Conservation (phyloP, 2,797 vertebrate genomes). For the Mormyrops attenuatus region DNA sequence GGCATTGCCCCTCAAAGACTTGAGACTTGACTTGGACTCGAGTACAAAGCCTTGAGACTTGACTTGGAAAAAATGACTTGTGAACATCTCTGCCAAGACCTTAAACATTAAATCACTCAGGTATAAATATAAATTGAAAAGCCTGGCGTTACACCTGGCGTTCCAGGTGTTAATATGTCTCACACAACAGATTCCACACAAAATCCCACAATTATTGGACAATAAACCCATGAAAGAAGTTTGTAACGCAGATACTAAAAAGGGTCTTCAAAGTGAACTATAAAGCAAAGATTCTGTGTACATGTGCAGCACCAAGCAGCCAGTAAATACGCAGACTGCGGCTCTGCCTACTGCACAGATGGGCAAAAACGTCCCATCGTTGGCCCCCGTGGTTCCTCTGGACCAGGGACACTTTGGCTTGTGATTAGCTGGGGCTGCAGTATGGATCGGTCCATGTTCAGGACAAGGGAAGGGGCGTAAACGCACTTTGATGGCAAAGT, state of each 20-base stretch:
- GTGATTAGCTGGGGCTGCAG: not conserved
- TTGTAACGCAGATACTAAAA: slow-evolving; percentile 7
- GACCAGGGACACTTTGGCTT: not conserved
- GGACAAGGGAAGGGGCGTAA: not conserved
- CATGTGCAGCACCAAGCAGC: slow-evolving; percentile 45
- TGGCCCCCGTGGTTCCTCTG: too few relatives aligned
- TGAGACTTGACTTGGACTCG: too few relatives aligned
- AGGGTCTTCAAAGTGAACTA: not conserved
- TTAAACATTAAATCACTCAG: slow-evolving; percentile 2
- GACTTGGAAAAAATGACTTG: too few relatives aligned
- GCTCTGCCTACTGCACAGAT: slow-evolving; percentile 11
- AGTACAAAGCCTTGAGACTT: too few relatives aligned
- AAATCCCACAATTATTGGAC: not conserved
- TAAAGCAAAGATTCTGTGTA: slow-evolving; percentile 30
- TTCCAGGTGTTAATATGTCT: slow-evolving; percentile 15
- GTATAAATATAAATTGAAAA: slow-evolving; percentile 18
- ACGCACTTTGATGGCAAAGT: not conserved
- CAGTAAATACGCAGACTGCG: slow-evolving; percentile 49
- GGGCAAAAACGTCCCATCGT: slow-evolving; percentile 19
- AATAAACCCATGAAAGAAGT: slow-evolving; percentile 5
- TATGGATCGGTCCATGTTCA: not conserved
- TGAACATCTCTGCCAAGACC: not conserved
- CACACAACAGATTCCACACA: not conserved
- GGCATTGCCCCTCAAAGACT: too few relatives aligned
- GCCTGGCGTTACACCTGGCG: slow-evolving; percentile 18